phyloP scores from a whole-genome alignment of 2,888 invertebrate genomes.

The Andrena minutula region DNA sequence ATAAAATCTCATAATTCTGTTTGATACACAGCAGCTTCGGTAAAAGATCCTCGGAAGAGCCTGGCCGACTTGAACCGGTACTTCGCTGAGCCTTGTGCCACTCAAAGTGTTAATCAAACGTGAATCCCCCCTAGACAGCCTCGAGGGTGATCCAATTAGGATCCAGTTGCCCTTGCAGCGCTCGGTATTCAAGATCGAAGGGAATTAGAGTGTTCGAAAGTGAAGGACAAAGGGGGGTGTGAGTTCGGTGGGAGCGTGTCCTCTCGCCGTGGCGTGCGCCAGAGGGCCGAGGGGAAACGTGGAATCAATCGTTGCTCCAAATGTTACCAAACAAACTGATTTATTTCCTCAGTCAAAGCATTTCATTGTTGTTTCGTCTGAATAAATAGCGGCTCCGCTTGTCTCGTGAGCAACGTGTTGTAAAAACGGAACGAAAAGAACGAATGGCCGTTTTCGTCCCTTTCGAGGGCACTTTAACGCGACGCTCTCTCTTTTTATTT shows the following conservation, averaged over 20 bases:
- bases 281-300: background rate
- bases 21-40: no score
- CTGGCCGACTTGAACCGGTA: no score
- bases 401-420: background rate
- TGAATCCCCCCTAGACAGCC: no score
- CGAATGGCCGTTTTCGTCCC: background rate
- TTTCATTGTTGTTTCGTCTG: slow-evolving; percentile 20
- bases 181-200: no score
- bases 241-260: background rate
- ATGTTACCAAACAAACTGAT: slow-evolving; percentile 46
- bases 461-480: slow-evolving; percentile 31
- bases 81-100: no score
- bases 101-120: no score
- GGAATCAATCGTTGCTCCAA: slow-evolving; percentile 39
- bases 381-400: slow-evolving; percentile 29
- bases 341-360: slow-evolving; percentile 46
- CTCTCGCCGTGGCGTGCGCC: background rate
- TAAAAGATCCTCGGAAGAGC: no score
- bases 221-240: background rate
- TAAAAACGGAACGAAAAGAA: background rate
- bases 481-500: slow-evolving; percentile 12
- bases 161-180: no score
- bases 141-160: no score
- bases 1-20: no score
- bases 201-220: background rate